Percentiles rank a stretch among this genome's conserved stretches.
Evolutionary conservation across 2,888 invertebrate genomes (phyloP).

Genomic region (Podotricha telesiphe): DNA sequence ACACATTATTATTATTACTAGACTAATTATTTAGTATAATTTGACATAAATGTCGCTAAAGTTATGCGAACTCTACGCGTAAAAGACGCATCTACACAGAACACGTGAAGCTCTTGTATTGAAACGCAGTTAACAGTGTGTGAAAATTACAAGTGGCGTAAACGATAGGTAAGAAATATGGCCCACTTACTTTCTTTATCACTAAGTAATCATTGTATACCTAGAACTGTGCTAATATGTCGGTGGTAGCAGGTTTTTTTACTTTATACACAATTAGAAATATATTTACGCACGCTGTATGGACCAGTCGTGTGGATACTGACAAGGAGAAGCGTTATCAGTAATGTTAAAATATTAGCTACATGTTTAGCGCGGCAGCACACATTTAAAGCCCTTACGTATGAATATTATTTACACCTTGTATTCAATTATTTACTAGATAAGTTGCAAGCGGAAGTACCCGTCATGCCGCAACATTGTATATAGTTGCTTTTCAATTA

Average conservation of each 20-base stretch:
- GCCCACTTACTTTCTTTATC: constrained; percentile 32
- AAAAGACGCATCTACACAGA: neutral
- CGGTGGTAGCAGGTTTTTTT: neutral
- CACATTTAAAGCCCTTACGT: constrained; percentile 13
- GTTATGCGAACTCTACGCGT: too few species aligned
- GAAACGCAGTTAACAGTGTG: neutral
- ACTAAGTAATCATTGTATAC: constrained; percentile 19
- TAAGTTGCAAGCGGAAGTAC: neutral
- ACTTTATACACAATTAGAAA: neutral
- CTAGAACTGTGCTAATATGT: neutral
- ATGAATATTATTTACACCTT: neutral
- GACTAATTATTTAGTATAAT: too few species aligned
- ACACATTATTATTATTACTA: too few species aligned
- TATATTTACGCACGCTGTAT: constrained; percentile 39
- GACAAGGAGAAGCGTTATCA: constrained; percentile 51
- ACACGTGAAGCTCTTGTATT: neutral
- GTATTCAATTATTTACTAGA: constrained; percentile 3
- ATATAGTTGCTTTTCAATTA: neutral
- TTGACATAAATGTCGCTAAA: too few species aligned
- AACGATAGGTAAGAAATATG: neutral
- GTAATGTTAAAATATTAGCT: constrained; percentile 40
- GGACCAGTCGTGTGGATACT: constrained; percentile 50
- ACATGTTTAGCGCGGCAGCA: constrained; percentile 5
- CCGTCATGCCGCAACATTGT: neutral
- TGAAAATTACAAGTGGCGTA: neutral